Evolutionary conservation across 2,113 vertebrate genomes (phyloP).

Genomic region (Catharus minimus): DNA sequence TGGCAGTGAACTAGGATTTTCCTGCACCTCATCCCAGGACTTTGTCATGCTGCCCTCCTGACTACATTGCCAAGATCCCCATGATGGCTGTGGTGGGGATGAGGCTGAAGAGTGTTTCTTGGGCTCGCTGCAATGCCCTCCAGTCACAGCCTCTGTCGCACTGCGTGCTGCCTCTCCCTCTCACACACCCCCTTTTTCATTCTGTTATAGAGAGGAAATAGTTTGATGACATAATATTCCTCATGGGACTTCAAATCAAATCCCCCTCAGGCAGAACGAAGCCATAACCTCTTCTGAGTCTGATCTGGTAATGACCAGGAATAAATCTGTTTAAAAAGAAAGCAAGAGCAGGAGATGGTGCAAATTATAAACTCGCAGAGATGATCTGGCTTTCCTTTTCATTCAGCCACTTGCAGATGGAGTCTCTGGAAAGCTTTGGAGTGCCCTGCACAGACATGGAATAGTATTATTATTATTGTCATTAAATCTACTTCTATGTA

Average conservation of each 20-base stretch:
- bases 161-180: not conserved
- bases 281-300: not conserved
- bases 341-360: not conserved
- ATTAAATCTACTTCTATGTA: conserved; percentile 12
- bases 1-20: not conserved
- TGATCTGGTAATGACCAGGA: conserved; percentile 15
- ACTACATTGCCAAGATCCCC: not conserved
- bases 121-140: not conserved
- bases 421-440: not conserved
- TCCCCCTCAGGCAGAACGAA: not conserved
- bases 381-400: conserved; percentile 12
- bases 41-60: not conserved
- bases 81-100: not conserved
- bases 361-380: not conserved
- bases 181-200: not conserved
- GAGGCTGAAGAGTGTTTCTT: not conserved
- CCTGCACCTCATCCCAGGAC: not conserved
- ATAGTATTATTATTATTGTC: not conserved
- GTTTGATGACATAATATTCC: conserved; percentile 13
- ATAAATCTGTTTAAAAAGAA: conserved; percentile 20
- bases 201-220: conserved; percentile 27
- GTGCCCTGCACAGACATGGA: not conserved
- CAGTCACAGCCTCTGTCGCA: not conserved
- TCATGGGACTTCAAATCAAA: conserved; percentile 28
- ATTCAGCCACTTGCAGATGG: not conserved